These are phyloP conservation scores for Plodia interpunctella DNA, from an alignment of 1,140 invertebrate genomes.

Conservation along the genomic window DNA sequence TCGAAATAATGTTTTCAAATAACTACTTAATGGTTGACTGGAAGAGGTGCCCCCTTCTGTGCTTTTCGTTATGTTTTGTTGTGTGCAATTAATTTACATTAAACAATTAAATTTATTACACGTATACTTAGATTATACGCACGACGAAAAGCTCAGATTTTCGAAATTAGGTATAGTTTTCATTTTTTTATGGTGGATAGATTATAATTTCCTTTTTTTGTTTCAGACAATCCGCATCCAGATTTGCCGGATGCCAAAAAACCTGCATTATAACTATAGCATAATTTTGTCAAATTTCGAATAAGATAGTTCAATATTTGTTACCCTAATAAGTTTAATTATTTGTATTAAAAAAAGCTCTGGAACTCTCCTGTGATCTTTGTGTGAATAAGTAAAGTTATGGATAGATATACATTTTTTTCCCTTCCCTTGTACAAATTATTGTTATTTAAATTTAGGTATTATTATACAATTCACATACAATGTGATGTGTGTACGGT, in stretches of 20 bases:
- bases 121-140: too few species aligned
- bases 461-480: constrained; percentile 1
- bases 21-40: too few species aligned
- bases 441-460: constrained; percentile 4
- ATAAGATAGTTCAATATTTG: constrained; percentile 51
- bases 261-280: constrained; percentile 65
- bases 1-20: too few species aligned
- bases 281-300: constrained; percentile 34
- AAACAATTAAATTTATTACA: too few species aligned
- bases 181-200: too few species aligned
- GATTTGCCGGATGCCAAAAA: constrained; percentile 70
- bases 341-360: constrained; percentile 55
- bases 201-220: constrained; percentile 21
- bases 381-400: constrained; percentile 53
- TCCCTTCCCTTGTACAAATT: constrained; percentile 30
- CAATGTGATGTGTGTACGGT: constrained; percentile 5
- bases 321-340: constrained; percentile 51
- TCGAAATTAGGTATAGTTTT: constrained; percentile 5
- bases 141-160: constrained; percentile 14
- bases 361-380: constrained; percentile 75
- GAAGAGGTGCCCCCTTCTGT: too few species aligned
- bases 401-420: constrained; percentile 31
- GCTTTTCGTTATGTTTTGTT: too few species aligned
- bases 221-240: constrained; percentile 64
- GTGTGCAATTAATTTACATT: too few species aligned